phyloP scores from a whole-genome alignment of 1,140 invertebrate genomes.

The Drosophila pachea region DNA sequence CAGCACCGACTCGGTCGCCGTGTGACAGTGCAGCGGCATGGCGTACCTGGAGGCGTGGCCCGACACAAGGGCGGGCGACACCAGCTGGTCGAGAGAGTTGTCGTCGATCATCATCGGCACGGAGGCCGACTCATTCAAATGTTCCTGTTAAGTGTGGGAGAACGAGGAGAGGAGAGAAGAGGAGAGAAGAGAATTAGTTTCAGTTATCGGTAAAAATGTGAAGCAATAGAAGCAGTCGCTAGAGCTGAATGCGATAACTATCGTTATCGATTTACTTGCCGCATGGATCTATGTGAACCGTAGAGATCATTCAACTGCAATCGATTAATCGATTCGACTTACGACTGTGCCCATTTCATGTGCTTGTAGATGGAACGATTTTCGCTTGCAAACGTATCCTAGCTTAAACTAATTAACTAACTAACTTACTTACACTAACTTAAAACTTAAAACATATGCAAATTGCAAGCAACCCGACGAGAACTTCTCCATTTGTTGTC shows the following conservation, averaged over 20 bases:
- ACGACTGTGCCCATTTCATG: background rate
- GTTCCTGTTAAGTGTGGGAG: constrained; percentile 26
- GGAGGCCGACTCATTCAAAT: constrained; percentile 2
- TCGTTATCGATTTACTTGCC: background rate
- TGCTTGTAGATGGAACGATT: constrained; percentile 42
- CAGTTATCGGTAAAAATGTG: constrained; percentile 5
- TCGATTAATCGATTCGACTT: too few relatives aligned
- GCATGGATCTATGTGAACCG: too few relatives aligned
- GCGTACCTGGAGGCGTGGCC: constrained; percentile 26
- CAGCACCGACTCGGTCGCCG: constrained; percentile 52
- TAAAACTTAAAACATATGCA: constrained; percentile 30
- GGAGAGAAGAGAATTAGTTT: constrained; percentile 36
- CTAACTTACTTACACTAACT: background rate
- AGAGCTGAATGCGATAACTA: constrained; percentile 1
- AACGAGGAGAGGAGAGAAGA: constrained; percentile 2
- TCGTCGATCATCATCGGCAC: constrained; percentile 62
- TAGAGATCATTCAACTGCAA: too few relatives aligned
- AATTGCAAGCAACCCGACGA: constrained; percentile 20
- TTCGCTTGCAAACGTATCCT: constrained; percentile 19
- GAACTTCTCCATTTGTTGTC: constrained; percentile 21
- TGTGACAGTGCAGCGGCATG: constrained; percentile 57
- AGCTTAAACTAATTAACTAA: constrained; percentile 46
- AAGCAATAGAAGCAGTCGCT: background rate
- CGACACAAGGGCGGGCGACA: background rate
- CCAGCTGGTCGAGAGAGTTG: constrained; percentile 41